Percentiles rank a stretch among this genome's conserved stretches.
Conservation (phyloP, 2,888 invertebrate genomes). For the Malacosoma neustria region DNA sequence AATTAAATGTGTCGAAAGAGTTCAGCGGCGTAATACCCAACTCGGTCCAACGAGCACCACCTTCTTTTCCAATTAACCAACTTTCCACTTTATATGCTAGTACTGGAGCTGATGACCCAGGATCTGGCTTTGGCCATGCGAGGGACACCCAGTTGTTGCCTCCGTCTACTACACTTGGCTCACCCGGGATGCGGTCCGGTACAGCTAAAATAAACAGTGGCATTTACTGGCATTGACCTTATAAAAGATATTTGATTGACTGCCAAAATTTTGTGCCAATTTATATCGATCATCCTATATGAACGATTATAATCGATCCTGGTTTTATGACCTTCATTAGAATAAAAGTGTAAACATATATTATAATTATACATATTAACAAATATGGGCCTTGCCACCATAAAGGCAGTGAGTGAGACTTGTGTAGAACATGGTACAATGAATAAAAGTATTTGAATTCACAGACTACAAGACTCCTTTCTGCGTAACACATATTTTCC, state of each 20-base stretch:
- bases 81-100: constrained; percentile 88
- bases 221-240: constrained; percentile 46
- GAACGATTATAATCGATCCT: too few species aligned
- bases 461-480: too few species aligned
- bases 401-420: too few species aligned
- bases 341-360: too few species aligned
- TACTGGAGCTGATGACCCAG: constrained; percentile 80
- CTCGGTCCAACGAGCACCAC: constrained; percentile 89
- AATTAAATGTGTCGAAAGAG: constrained; percentile 88
- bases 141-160: constrained; percentile 89
- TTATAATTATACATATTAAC: too few species aligned
- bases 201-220: constrained; percentile 78
- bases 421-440: too few species aligned
- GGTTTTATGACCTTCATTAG: too few species aligned
- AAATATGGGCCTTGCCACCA: too few species aligned
- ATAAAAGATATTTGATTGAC: constrained; percentile 39
- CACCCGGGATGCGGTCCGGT: constrained; percentile 84
- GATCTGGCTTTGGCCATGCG: constrained; percentile 86
- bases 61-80: constrained; percentile 86
- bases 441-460: too few species aligned
- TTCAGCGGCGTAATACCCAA: constrained; percentile 86
- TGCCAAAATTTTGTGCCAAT: constrained; percentile 49
- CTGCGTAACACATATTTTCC: too few species aligned
- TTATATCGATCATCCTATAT: constrained; percentile 22
- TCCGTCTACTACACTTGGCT: constrained; percentile 85